phyloP scores from a whole-genome alignment of 2,888 invertebrate genomes.

The Timandra comae region DNA sequence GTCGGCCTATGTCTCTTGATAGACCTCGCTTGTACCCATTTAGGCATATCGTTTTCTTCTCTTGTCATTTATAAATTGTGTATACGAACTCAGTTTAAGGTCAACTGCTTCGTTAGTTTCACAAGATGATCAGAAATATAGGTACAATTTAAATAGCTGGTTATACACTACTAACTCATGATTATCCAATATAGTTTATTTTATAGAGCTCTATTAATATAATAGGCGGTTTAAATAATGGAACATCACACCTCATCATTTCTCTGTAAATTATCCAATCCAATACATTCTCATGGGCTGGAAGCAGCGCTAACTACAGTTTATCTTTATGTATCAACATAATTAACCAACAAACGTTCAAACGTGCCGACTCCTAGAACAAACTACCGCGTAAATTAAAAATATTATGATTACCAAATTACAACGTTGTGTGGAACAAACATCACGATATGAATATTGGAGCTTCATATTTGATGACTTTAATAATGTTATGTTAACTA shows the following conservation, averaged over 20 bases:
- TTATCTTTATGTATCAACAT: slow-evolving; percentile 3
- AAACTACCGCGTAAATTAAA: slow-evolving; percentile 22
- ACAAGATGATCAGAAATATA: slow-evolving; percentile 12
- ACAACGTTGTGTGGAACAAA: slow-evolving; percentile 32
- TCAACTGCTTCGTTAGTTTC: slow-evolving; percentile 28
- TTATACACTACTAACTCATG: slow-evolving; percentile 8
- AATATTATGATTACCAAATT: slow-evolving; percentile 28
- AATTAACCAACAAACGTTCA: slow-evolving; percentile 8
- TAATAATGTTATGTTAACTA: slow-evolving; percentile 39
- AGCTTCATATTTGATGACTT: slow-evolving; percentile 36
- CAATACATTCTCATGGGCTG: background rate
- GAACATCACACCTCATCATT: slow-evolving; percentile 12
- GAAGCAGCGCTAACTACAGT: slow-evolving; percentile 4
- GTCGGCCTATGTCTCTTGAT: slow-evolving; percentile 32
- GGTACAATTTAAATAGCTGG: slow-evolving; percentile 11
- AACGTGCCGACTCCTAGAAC: slow-evolving; percentile 11
- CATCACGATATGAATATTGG: slow-evolving; percentile 32
- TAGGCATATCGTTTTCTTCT: slow-evolving; percentile 45
- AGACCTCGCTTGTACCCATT: slow-evolving; percentile 41
- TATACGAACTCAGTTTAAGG: slow-evolving; percentile 28
- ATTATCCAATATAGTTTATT: slow-evolving; percentile 4
- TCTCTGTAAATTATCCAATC: slow-evolving; percentile 10
- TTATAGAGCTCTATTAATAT: slow-evolving; percentile 12
- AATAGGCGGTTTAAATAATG: slow-evolving; percentile 6
- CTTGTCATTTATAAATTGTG: slow-evolving; percentile 38